Base-by-base conservation (phyloP, 1,140 invertebrate species). In the Drosophila busckii region DNA sequence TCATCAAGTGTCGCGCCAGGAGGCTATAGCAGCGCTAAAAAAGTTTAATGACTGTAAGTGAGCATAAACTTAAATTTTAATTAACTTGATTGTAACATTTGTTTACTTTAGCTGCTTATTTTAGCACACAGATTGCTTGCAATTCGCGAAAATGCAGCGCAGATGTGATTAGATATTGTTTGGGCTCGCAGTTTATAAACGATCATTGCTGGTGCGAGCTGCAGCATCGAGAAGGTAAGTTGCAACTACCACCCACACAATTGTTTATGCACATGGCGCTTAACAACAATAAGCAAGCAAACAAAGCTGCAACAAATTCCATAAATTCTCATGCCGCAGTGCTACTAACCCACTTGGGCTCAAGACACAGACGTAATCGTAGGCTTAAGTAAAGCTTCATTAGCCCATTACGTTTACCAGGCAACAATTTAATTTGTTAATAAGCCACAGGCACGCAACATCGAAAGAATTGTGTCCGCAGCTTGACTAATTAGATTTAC, bases 191-290 rank as follows among this genome's bases (percentile, higher is more conserved):
- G 66, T 89, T 92, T 40, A 87, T 92, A 41, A 89, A 89, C 44
- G 92, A 92, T 86, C 92, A 92, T 76, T 92, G 91, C 70, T 92
- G 90, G 82, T 92, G 92, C 83, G 91, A 92, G 64, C 82, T 88
- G 66, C 84, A 88, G 56, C 89, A 89, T 34, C 37, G 54, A 38
- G 68, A 70, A 48, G 85, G 85, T 87, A 35, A 84, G 84, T 71
- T n/a, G n/a, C n/a, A n/a, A 6, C 9, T 16, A 25, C n/a, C 8
- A 31, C 7, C 1, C 8, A 22, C 12, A 28, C 12, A 8, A 23
- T 35, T 62, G 59, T 75, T 75, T 75, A 65, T 75, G 46, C 60
- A 75, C 48, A 75, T 71, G 68, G 68, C 68, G 61, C 55, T 42
- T 37, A 59, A 45, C 31, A 67, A 67, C 38, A 65, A 67, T 44